Evolutionary conservation across 2,888 invertebrate species (phyloP).

Genomic region (Cheiracanthium punctorium): DNA sequence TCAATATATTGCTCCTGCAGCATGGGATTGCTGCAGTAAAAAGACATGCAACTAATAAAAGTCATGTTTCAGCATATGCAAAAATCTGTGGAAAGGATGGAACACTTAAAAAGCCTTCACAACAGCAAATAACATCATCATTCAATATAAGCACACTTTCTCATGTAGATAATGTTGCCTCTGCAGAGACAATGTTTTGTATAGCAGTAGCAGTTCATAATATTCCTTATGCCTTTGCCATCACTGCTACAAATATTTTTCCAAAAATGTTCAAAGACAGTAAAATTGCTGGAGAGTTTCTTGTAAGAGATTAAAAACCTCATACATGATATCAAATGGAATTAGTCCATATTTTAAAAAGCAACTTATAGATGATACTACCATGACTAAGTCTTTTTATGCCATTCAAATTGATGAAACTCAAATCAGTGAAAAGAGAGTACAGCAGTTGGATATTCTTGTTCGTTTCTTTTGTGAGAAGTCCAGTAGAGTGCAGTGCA

Average conservation of each 20-base stretch:
- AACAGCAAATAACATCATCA: neutral
- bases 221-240: neutral
- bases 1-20: neutral
- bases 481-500: neutral
- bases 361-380: neutral
- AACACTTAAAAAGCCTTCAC: neutral
- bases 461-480: neutral
- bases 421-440: neutral
- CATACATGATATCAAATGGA: constrained; percentile 1
- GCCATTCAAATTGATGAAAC: no score
- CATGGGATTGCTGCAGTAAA: neutral
- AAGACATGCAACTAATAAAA: neutral
- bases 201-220: neutral
- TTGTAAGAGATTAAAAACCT: neutral
- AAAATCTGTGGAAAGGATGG: neutral
- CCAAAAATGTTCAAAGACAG: neutral
- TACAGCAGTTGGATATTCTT: neutral
- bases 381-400: neutral
- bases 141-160: no score
- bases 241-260: neutral
- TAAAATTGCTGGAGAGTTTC: neutral
- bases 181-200: neutral
- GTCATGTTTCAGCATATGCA: neutral
- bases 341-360: neutral
- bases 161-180: neutral